Conservation (phyloP, 2,888 invertebrate species). For the Ectemnius lituratus region DNA sequence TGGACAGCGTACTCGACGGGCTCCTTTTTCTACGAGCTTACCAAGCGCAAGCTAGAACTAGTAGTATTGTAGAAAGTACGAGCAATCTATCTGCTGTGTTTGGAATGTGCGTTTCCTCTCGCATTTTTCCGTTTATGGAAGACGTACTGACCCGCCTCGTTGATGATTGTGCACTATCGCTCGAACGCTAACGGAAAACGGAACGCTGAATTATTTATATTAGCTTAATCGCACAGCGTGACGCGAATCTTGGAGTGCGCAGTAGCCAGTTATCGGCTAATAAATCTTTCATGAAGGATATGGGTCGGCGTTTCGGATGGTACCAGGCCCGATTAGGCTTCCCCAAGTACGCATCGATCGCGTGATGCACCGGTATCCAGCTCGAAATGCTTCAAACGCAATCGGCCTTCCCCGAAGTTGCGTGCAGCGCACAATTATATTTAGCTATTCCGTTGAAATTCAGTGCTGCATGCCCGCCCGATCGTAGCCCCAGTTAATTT, state of each 20-base stretch:
- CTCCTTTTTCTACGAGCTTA: too few species aligned
- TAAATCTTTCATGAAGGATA: background rate
- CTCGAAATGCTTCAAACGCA: constrained; percentile 12
- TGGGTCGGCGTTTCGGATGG: background rate
- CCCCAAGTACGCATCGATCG: background rate
- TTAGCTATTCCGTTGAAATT: constrained; percentile 45
- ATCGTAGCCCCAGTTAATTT: constrained; percentile 36
- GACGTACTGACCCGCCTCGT: too few species aligned
- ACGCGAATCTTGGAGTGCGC: too few species aligned
- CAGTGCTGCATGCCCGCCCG: constrained; percentile 38
- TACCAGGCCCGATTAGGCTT: background rate
- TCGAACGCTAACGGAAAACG: constrained; percentile 12
- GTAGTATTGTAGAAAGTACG: too few species aligned
- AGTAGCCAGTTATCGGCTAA: too few species aligned
- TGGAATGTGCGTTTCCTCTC: too few species aligned
- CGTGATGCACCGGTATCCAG: background rate
- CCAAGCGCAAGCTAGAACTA: too few species aligned
- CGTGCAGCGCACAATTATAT: constrained; percentile 53
- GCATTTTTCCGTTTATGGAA: too few species aligned
- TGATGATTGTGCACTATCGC: constrained; percentile 7
- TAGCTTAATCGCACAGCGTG: constrained; percentile 11
- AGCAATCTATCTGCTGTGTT: too few species aligned
- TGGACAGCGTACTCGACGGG: too few species aligned
- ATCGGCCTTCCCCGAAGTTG: constrained; percentile 27
- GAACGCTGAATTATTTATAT: constrained; percentile 18